Evolutionary conservation across 2,113 vertebrate genomes (phyloP).

Genomic region (Prinia subflava): DNA sequence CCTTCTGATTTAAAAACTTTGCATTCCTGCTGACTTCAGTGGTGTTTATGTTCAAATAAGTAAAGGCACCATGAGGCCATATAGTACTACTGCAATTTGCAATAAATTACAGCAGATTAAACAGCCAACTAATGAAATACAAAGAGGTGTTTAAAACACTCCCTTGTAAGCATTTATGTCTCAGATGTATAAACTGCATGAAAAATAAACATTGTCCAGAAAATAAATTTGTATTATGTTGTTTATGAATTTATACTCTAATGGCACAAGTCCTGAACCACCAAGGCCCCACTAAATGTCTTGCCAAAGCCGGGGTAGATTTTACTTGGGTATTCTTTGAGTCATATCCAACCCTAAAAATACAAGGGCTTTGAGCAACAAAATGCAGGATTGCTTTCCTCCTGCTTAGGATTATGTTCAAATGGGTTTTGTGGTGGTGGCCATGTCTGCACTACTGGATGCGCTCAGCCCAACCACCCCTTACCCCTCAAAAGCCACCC

Average conservation of each 20-base stretch:
- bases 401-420: not conserved
- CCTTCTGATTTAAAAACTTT: not conserved
- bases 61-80: not conserved
- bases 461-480: not conserved
- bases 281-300: not conserved
- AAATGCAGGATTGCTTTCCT: not conserved
- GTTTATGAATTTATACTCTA: not conserved
- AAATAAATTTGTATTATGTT: not conserved
- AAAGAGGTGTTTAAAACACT: constrained; percentile 17
- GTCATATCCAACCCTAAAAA: not conserved
- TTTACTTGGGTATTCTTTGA: not conserved
- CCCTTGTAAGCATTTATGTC: not conserved
- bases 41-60: constrained; percentile 29
- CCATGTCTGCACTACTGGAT: not conserved
- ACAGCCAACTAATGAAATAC: not conserved
- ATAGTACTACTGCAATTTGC: not conserved
- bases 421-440: not conserved
- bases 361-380: not conserved
- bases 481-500: not conserved
- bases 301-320: not conserved
- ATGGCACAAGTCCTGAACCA: not conserved
- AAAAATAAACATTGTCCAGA: constrained; percentile 22
- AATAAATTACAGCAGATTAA: not conserved
- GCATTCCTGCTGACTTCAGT: constrained; percentile 19
- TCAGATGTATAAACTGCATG: not conserved